Percentiles rank a stretch among this genome's conserved stretches.
phyloP scores from a whole-genome alignment of 2,113 vertebrate genomes.

The Sialia sialis region DNA sequence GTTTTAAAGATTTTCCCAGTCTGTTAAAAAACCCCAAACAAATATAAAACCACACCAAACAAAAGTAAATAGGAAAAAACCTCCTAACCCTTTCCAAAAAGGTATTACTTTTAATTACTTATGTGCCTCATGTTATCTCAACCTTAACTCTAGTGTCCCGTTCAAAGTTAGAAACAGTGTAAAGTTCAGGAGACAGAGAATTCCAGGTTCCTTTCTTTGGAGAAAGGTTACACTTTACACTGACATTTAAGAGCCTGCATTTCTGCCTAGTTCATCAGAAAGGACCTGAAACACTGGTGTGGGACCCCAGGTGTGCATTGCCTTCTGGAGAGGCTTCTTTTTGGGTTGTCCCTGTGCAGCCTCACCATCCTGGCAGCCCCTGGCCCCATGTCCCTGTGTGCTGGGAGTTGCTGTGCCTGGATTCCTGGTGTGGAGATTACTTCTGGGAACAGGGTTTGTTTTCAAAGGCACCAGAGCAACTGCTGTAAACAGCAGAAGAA shows the following conservation, averaged over 20 bases:
- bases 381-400: rapidly evolving
- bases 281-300: neutral
- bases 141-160: neutral
- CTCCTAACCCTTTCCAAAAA: neutral
- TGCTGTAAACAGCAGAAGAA: neutral
- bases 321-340: neutral
- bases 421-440: neutral
- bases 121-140: neutral
- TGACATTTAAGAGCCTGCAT: neutral
- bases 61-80: neutral
- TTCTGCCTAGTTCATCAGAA: neutral
- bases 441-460: slow-evolving; percentile 17
- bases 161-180: neutral
- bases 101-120: neutral
- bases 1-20: neutral
- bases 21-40: neutral
- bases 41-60: slow-evolving; percentile 6
- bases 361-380: rapidly evolving
- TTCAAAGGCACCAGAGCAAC: slow-evolving; percentile 19
- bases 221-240: neutral
- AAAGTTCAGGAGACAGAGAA: neutral
- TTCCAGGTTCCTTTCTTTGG: neutral
- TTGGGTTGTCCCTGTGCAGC: neutral
- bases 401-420: neutral
- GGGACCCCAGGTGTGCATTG: neutral